Evolutionary conservation across 2,113 vertebrate genomes (phyloP), one percentile per base, ranked within the genome.

Genomic region (Lepisosteus oculatus): DNA sequence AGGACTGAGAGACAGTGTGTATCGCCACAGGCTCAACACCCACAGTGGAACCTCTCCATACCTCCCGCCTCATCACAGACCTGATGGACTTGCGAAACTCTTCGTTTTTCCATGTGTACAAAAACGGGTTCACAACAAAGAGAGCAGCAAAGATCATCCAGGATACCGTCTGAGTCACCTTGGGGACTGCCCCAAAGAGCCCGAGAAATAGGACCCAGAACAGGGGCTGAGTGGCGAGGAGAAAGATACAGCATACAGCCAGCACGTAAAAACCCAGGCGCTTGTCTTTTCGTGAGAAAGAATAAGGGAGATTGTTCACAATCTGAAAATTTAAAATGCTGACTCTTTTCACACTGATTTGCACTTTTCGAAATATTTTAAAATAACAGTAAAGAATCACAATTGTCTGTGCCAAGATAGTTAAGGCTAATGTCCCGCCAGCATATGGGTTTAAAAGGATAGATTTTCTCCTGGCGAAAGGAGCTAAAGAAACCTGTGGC

Each of bases 41-140:
- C 11, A 80, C 80, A 17, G 74, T 73, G 6, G 76, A 69, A 2
- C 71, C 74, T 41, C 75, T 8, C 84, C 81, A 59, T 76, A 76
- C 29, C 78, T 86, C 17, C 74, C 89, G 44, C 72, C 83, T 90
- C 73, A 94, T 82, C 45, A 94, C 86, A 0, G 90, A 91, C 74
- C 91, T 91, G 74, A 93, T 87, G 0, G 93, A 93, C 29, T 92
- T 91, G 62, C 93, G 85, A 81, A 95, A 95, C 85, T 95, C 94
- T 82, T 95, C 93, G 76, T 94, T 95, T 76, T 94, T 92, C 93
- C 93, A 94, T 0, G 94, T 95, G 84, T 95, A 95, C 72, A 95
- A 88, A 78, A 94, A 86, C 2, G 94, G 93, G 80, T 94, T 95
- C 81, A 94, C 84, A 12, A 92, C 93, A 0, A 92, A 94, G 63